A percentile compares a stretch with the other conserved stretches of the same genome.
Conservation (phyloP, 1,140 invertebrate species). For the Drosophila ercepeae region DNA sequence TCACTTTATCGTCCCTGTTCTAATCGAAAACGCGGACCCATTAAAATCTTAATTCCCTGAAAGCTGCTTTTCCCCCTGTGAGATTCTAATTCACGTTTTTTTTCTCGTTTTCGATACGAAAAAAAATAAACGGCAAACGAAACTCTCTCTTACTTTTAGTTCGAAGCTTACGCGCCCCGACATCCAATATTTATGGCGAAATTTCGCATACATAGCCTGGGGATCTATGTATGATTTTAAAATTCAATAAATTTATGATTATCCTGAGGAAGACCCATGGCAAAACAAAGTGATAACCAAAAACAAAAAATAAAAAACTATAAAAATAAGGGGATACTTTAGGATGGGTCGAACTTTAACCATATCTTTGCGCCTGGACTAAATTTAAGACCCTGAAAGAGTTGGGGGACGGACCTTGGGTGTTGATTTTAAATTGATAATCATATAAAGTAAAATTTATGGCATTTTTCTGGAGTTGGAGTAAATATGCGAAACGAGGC, state of each 20-base stretch:
- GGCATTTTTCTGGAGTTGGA: conserved; percentile 22
- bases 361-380: conserved; percentile 12
- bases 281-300: conserved; percentile 40
- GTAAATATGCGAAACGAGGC: conserved; percentile 33
- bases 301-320: conserved; percentile 24
- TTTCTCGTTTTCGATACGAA: neutral
- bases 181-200: conserved; percentile 56
- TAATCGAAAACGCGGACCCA: conserved; percentile 1
- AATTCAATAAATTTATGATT: conserved; percentile 82
- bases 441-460: conserved; percentile 79
- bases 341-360: conserved; percentile 12
- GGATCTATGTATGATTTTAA: conserved; percentile 52
- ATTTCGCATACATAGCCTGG: conserved; percentile 39
- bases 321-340: conserved; percentile 11
- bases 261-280: conserved; percentile 35
- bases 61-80: neutral
- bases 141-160: conserved; percentile 11
- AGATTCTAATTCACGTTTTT: conserved; percentile 1
- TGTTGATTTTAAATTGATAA: conserved; percentile 74
- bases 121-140: neutral
- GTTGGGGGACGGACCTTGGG: conserved; percentile 9
- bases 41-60: conserved; percentile 18
- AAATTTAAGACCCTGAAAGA: neutral
- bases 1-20: neutral
- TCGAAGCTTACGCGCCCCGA: conserved; percentile 6